Evolutionary conservation across 1,140 invertebrate species (phyloP), one percentile per base, ranked within the genome.

Genomic region (Lepidostoma basale): DNA sequence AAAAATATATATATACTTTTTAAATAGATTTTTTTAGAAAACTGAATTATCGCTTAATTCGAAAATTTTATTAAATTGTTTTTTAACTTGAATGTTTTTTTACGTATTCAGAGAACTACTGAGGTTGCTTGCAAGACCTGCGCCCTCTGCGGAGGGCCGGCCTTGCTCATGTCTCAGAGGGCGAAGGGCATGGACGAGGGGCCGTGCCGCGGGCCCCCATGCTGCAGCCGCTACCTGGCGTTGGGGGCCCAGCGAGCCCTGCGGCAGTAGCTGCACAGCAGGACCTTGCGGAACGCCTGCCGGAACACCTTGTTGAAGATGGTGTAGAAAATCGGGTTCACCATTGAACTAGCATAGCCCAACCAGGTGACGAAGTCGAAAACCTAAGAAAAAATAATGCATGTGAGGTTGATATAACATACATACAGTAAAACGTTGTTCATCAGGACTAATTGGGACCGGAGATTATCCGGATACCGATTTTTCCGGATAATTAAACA

Each of bases 221-320:
- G 81, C 3, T 77, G 67, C 12, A 80, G 78, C 5, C 80, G 78
- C 40, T 81, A 77, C 68, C 81, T 79, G 79, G 78, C 79, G 77
- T 79, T 80, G 72, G 80, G 82, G 72, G 80, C 80, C 87, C 88
- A 89, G 64, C 83, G 84, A 23, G 80, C 83, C 39, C 82, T 78
- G 67, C 78, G 84, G 59, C 86, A 85, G 74, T 91, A 93, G 71
- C 87, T 83, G 79, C 94, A 96, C 22, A 89, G 80, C n/a, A 96
- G 77, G 0, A 96, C 92, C 76, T 93, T 92, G 74, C 94, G 91
- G 79, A 97, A 97, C 0, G 94, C 92, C 75, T 95, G 90, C 36
- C 94, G 82, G 79, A 97, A 97, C 33, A 95, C 91, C 77, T 94
- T 94, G 81, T 97, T 97, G 81, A 97, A 97, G 67, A 96, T 94